These are phyloP conservation scores for Dendrophyllia cribrosa DNA, from an alignment of 64 coral and sea anemone species.

Conservation along the genomic window DNA sequence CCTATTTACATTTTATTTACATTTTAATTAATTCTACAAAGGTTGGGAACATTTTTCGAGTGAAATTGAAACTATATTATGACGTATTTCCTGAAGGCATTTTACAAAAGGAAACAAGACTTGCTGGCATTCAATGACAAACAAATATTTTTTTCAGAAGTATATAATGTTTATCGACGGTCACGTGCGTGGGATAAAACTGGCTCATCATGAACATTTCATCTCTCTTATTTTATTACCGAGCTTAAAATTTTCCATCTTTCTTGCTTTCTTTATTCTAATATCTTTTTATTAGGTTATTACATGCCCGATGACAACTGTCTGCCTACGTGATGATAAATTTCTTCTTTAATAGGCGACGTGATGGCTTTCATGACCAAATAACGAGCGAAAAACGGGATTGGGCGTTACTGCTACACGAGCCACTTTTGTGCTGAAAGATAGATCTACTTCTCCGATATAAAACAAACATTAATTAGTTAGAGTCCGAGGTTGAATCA, in stretches of 20 bases:
- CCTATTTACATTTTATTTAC: background rate
- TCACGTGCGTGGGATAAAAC: too few species aligned
- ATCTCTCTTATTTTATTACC: too few species aligned
- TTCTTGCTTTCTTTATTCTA: background rate
- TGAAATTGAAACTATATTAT: background rate
- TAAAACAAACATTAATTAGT: constrained; percentile 17
- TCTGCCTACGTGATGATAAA: background rate
- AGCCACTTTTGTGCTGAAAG: constrained; percentile 5
- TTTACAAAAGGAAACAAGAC: background rate
- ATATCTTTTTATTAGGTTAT: constrained; percentile 9
- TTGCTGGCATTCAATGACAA: background rate
- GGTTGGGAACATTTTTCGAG: too few species aligned
- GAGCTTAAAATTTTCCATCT: too few species aligned
- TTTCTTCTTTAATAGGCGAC: background rate
- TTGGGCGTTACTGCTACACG: background rate
- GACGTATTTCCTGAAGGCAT: background rate
- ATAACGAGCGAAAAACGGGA: background rate
- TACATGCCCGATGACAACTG: background rate
- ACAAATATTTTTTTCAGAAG: background rate
- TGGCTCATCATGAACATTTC: too few species aligned
- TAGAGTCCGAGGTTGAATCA: background rate
- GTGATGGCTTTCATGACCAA: background rate
- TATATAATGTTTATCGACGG: too few species aligned
- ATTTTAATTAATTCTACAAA: too few species aligned
- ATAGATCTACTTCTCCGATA: background rate